Conservation (phyloP, 2,113 vertebrate genomes). For the Paradoxurus hermaphroditus region DNA sequence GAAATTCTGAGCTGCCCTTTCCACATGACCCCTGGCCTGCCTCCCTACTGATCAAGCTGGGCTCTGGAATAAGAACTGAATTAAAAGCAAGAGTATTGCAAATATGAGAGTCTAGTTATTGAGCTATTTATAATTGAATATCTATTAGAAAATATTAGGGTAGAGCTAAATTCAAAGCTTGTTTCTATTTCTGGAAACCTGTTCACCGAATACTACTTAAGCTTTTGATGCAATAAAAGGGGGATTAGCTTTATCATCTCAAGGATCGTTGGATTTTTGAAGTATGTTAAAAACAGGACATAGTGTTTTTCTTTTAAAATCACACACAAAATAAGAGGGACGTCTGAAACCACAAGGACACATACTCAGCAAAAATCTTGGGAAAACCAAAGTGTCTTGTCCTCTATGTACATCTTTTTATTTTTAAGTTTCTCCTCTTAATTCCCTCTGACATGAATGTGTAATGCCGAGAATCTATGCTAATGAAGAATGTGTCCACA, state of each 20-base stretch:
- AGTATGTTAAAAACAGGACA: neutral
- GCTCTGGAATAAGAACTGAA: neutral
- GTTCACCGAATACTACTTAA: neutral
- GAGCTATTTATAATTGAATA: neutral
- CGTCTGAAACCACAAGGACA: neutral
- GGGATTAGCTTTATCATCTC: conserved; percentile 3
- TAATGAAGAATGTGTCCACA: conserved; percentile 76
- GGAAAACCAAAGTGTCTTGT: neutral
- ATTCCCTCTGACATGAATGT: conserved; percentile 67
- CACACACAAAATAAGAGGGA: neutral
- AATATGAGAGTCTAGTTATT: neutral
- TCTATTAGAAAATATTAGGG: neutral
- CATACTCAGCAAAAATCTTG: conserved; percentile 3
- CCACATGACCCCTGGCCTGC: neutral
- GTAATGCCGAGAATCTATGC: conserved; percentile 70
- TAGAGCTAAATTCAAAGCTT: neutral
- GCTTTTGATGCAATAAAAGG: neutral
- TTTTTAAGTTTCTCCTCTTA: conserved; percentile 66
- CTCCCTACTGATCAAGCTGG: neutral
- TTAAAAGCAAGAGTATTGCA: neutral
- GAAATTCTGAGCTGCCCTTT: neutral
- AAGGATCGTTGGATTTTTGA: neutral
- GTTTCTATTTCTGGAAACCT: conserved; percentile 30
- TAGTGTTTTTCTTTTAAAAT: conserved; percentile 11
- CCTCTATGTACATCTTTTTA: conserved; percentile 26